Base-by-base conservation (phyloP, 64 coral and sea anemone species). In the Astreopora myriophthalma region DNA sequence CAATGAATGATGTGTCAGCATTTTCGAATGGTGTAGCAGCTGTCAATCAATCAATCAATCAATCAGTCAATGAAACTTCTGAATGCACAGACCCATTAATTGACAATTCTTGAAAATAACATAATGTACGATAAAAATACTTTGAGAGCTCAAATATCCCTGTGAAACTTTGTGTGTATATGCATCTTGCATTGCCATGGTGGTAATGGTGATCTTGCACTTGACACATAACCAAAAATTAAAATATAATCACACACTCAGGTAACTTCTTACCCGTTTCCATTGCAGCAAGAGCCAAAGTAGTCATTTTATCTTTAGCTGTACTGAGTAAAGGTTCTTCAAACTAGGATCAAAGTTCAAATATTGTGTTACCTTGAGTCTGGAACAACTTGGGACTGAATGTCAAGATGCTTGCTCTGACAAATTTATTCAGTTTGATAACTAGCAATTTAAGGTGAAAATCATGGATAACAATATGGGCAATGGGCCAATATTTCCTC, bases 251-350 rank as follows among this genome's bases (percentile, higher is more conserved):
- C 46, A 69, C 11, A 8, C 57, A 71, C 3, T 27, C 4, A 9
- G 12, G 12, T 7, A 55, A n/a, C 31, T 42, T 46, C 89, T 46
- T 14, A 98, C 96, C 96, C 76, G 94, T 95, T 90, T 95, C 96
- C 32, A 90, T 74, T 17, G 96, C 96, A 62, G 93, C 94, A 26
- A 95, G 31, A 38, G 96, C 96, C 20, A 98, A 67, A n/a, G 93
- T 74, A 5, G 89, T 80, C 96, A 98, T 98, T 52, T 98, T 98
- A 65, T 95, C 90, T 51, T 98, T 98, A 10, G 96, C 96, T 48
- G 96, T 91, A 27, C 91, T 85, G 19, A 98, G 88, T 20, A 98
- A 74, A 16, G 96, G 96, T 83, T 98, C 96, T 65, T 98, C 96
- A 52, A 98, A 64, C 96, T 98, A 73, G 23, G 57, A 74, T 29